phyloP scores from a whole-genome alignment of 2,113 vertebrate species.

The Elephas maximus region DNA sequence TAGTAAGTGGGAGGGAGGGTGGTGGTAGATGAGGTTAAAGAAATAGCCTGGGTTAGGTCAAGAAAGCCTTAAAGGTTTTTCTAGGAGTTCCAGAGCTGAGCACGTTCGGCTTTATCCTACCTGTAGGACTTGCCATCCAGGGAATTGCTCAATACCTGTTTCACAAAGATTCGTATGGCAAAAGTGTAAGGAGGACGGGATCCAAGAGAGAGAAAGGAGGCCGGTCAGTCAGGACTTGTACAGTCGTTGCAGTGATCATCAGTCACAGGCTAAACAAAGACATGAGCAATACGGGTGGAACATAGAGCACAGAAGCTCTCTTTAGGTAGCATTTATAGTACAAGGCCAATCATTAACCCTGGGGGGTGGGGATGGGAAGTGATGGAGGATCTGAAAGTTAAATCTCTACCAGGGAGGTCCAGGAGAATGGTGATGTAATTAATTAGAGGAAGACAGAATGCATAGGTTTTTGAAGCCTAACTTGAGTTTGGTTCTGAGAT shows the following conservation, averaged over 20 bases:
- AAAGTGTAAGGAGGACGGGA: not conserved
- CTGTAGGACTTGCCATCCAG: not conserved
- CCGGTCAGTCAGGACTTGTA: not conserved
- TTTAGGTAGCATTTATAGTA: not conserved
- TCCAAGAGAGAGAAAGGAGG: not conserved
- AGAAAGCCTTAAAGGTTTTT: not conserved
- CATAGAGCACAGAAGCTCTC: not conserved
- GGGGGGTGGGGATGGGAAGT: not conserved
- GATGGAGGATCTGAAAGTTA: not conserved
- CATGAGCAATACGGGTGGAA: not conserved
- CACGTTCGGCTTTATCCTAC: not conserved
- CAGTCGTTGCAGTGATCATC: not conserved
- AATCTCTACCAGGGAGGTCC: not conserved
- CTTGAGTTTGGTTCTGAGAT: not conserved
- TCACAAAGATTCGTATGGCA: not conserved
- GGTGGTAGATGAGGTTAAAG: not conserved
- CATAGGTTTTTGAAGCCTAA: not conserved
- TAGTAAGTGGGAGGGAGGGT: not conserved
- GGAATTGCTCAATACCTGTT: not conserved
- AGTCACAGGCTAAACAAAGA: not conserved
- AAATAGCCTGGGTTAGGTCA: not conserved
- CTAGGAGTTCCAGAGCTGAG: not conserved
- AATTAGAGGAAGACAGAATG: not conserved
- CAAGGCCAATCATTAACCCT: not conserved
- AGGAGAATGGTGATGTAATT: not conserved